phyloP scores from a whole-genome alignment of 2,797 vertebrate genomes.

The Eptatretus atami region DNA sequence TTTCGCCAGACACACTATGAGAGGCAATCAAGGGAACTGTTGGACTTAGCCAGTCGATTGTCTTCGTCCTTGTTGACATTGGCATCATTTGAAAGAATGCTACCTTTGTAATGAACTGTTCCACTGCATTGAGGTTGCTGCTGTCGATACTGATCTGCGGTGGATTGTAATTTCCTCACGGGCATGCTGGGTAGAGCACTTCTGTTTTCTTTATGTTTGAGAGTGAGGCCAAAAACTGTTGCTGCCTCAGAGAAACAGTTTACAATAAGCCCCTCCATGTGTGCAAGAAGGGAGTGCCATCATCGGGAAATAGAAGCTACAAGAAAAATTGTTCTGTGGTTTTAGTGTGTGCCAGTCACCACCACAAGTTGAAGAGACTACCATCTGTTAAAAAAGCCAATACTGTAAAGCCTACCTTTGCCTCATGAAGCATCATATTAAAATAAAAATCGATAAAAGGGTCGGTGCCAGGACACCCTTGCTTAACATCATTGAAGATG shows the following conservation, averaged over 20 bases:
- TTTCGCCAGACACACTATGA: background rate
- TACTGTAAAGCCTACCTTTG: background rate
- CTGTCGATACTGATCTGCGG: background rate
- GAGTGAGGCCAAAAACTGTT: background rate
- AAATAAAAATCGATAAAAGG: background rate
- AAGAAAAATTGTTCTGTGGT: background rate
- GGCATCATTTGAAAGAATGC: background rate
- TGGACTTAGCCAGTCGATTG: background rate
- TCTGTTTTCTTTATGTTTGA: background rate
- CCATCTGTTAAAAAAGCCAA: background rate
- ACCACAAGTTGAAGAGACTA: background rate
- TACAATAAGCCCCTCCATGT: background rate
- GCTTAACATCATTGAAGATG: background rate
- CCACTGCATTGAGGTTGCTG: conserved; percentile 1
- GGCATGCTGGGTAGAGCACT: background rate
- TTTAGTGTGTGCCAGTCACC: background rate
- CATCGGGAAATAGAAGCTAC: background rate
- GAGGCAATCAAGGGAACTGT: background rate
- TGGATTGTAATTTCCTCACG: background rate
- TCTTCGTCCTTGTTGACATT: background rate
- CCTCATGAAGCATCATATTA: background rate
- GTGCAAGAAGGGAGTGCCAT: background rate
- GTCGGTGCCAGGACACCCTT: background rate
- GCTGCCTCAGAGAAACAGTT: conserved; percentile 3
- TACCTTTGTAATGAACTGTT: background rate